phyloP scores from a whole-genome alignment of 2,797 vertebrate genomes.

The Pseudopleuronectes americanus region DNA sequence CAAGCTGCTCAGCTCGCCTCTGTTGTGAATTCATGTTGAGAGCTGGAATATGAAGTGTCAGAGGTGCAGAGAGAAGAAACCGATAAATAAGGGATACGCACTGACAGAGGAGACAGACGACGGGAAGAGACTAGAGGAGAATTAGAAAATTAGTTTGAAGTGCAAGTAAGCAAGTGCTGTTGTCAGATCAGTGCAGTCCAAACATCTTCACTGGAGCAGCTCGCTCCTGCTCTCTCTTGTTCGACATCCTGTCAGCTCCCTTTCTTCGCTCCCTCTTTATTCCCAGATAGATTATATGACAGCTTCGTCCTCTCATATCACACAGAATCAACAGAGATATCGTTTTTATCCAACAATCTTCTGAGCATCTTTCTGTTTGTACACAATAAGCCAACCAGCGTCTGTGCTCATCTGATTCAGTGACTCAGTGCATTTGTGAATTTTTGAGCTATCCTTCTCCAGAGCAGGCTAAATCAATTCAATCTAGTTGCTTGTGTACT shows the following conservation, averaged over 20 bases:
- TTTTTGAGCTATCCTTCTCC: too few species aligned
- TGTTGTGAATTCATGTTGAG: slow-evolving; percentile 46
- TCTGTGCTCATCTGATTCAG: slow-evolving; percentile 10
- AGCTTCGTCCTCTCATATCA: slow-evolving; percentile 30
- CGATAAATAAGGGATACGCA: slow-evolving; percentile 54
- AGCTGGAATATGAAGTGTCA: slow-evolving; percentile 53
- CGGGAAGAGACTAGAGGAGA: slow-evolving; percentile 31
- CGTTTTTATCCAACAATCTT: slow-evolving; percentile 12
- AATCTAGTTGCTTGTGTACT: too few species aligned
- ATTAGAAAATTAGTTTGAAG: slow-evolving; percentile 58
- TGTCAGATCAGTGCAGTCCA: slow-evolving; percentile 50
- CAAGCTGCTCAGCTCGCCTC: slow-evolving; percentile 42
- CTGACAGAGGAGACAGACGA: slow-evolving; percentile 41
- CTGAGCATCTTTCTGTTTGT: slow-evolving; percentile 17
- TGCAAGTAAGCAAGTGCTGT: slow-evolving; percentile 41
- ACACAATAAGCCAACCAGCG: not conserved
- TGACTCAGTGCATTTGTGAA: not conserved
- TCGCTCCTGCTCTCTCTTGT: slow-evolving; percentile 24
- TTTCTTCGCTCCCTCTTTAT: slow-evolving; percentile 30
- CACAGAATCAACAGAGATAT: slow-evolving; percentile 35
- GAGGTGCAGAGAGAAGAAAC: slow-evolving; percentile 38
- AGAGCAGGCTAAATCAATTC: too few species aligned
- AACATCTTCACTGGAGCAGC: slow-evolving; percentile 42
- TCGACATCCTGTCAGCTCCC: slow-evolving; percentile 25
- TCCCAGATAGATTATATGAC: slow-evolving; percentile 37